Percentiles rank a stretch among this genome's conserved stretches.
Conservation (phyloP, 2,113 vertebrate genomes). For the Progne subis region DNA sequence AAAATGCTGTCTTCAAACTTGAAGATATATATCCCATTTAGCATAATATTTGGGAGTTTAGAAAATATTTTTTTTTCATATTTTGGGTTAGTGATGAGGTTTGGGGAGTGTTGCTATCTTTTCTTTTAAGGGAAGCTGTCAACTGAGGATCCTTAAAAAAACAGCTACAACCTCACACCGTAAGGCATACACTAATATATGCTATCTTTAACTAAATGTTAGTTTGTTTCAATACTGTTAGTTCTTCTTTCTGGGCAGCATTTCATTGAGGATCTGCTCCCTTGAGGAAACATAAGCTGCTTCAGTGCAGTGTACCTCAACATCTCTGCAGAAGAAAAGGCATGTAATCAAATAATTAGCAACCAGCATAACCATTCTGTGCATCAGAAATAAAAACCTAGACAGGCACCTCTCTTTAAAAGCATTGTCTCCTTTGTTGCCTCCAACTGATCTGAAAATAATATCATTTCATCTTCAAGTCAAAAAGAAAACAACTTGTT, state of each 20-base stretch:
- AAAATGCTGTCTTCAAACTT: background rate
- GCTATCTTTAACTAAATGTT: background rate
- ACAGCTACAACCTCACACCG: background rate
- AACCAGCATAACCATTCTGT: background rate
- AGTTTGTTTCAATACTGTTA: background rate
- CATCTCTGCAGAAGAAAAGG: background rate
- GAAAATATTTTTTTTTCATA: background rate
- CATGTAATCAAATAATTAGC: constrained; percentile 14
- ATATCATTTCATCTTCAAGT: background rate
- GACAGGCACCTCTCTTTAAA: background rate
- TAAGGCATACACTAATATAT: background rate
- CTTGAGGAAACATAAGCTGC: background rate
- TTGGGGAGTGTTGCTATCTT: background rate
- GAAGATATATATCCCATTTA: background rate
- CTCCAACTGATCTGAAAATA: constrained; percentile 15
- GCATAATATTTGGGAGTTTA: background rate
- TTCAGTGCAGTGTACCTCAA: background rate
- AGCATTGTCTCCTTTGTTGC: background rate
- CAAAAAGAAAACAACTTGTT: constrained; percentile 41
- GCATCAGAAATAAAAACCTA: background rate
- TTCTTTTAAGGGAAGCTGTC: background rate
- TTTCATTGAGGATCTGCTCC: background rate
- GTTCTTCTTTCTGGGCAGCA: background rate
- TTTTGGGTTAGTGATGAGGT: background rate
- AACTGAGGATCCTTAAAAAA: background rate